A percentile compares a stretch with the other conserved stretches of the same genome.
phyloP scores from a whole-genome alignment of 2,113 vertebrate genomes.

The Lophura nycthemera region DNA sequence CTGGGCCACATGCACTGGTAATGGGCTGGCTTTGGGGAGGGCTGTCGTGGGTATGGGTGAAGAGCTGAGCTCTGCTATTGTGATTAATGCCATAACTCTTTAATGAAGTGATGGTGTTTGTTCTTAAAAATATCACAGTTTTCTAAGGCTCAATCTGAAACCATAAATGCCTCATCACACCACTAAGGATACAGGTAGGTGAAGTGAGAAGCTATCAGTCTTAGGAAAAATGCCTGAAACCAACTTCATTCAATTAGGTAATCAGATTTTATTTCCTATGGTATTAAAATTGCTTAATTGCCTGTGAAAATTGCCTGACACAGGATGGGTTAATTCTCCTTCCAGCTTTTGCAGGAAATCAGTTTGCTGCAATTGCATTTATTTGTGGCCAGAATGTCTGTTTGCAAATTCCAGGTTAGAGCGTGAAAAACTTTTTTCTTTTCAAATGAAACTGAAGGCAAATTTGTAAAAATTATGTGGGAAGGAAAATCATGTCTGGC shows the following conservation, averaged over 20 bases:
- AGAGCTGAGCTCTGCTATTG: not conserved
- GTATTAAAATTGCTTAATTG: constrained; percentile 50
- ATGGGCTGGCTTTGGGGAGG: not conserved
- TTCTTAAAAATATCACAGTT: constrained; percentile 9
- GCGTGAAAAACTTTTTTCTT: not conserved
- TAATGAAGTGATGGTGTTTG: constrained; percentile 10
- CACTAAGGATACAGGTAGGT: not conserved
- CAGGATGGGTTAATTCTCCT: constrained; percentile 17
- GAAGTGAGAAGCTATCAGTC: constrained; percentile 3
- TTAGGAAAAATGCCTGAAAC: constrained; percentile 21
- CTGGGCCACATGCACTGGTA: not conserved
- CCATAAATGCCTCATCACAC: not conserved
- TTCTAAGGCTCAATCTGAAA: constrained; percentile 6
- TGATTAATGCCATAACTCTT: not conserved
- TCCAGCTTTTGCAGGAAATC: not conserved
- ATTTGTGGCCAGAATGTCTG: not conserved
- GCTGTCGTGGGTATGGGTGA: not conserved
- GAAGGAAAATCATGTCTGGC: not conserved
- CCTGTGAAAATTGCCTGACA: constrained; percentile 46
- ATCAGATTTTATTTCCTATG: constrained; percentile 49
- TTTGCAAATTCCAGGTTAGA: not conserved
- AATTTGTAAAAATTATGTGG: not conserved
- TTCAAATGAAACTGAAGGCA: not conserved
- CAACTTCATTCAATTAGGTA: constrained; percentile 39
- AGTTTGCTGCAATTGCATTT: not conserved